These are phyloP conservation scores for Numida meleagris DNA, from an alignment of 2,113 vertebrate species.

Conservation along the genomic window DNA sequence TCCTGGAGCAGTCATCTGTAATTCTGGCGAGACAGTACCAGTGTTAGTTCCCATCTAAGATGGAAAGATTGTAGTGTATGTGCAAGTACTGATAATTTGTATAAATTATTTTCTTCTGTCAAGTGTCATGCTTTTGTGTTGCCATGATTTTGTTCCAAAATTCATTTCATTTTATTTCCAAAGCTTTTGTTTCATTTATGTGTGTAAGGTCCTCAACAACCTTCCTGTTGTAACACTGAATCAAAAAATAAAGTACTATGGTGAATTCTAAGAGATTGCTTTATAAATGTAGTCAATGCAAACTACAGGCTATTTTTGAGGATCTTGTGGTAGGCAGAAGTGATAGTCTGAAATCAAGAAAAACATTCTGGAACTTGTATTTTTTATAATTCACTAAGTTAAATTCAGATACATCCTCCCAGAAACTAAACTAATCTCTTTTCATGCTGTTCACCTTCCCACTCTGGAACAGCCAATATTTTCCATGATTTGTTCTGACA, in stretches of 20 bases:
- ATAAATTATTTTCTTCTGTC: neutral
- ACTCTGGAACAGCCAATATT: neutral
- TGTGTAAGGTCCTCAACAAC: neutral
- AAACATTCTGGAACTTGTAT: neutral
- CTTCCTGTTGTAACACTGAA: neutral
- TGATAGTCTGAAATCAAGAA: neutral
- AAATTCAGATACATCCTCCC: neutral
- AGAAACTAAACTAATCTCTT: neutral
- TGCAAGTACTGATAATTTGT: neutral
- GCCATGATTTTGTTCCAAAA: neutral
- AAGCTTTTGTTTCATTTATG: neutral
- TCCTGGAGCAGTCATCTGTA: neutral
- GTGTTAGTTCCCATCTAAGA: neutral
- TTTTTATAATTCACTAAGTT: neutral
- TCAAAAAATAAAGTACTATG: accelerated
- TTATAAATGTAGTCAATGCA: neutral
- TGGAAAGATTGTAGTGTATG: neutral
- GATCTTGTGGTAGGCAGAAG: neutral
- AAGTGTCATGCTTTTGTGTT: neutral
- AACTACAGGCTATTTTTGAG: neutral
- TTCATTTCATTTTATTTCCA: neutral
- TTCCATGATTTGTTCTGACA: neutral
- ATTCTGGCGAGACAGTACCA: neutral
- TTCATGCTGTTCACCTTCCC: neutral
- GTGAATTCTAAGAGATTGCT: neutral